Evolutionary conservation across 2,113 vertebrate genomes (phyloP), one percentile per base, ranked within the genome.

Genomic region (Anthoscopus minutus): DNA sequence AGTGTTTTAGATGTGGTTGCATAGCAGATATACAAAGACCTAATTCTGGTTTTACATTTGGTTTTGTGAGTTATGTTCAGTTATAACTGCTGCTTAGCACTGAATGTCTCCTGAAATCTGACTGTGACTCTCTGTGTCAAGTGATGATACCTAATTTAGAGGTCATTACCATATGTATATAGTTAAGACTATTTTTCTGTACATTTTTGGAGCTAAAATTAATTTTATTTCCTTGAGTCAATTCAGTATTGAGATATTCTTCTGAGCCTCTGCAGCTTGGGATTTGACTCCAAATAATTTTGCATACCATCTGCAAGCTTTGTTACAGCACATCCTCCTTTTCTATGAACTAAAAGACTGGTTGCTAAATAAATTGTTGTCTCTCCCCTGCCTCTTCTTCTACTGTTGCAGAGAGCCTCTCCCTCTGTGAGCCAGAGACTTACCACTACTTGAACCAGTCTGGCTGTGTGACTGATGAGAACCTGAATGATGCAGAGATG

Each of bases 401-500:
- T 30, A 77, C 16, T 93, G 12, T 94, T 97, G 66, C 96, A 99
- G 99, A 99, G 79, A 96, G 97, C 86, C 98, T 98, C 85, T 97
- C 97, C 67, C 97, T 99, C 82, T 97, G 97, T 16, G 98, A 98
- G 42, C 97, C 98, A 4, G 98, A 98, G 92, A 94, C 91, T 6
- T 99, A 99, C 22, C 98, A 83, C 87, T 99, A 99, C 97, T 97
- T 99, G 93, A 98, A 97, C 89, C 98, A 99, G 95, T 98, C 98
- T 15, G 98, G 98, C 50, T 99, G 99, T 53, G 83, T 98, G 89
- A 96, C 97, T 69, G 98, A 98, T 85, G 97, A 97, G 90, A 98
- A 98, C 70, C 96, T 99, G 89, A 98, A 99, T 83, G 99, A 99
- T 67, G 83, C 94, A 78, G 97, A 98, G 78, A 98, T 99, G 88